Conservation (phyloP, 2,888 invertebrate species). For the Liopterus haemorrhoidalis region DNA sequence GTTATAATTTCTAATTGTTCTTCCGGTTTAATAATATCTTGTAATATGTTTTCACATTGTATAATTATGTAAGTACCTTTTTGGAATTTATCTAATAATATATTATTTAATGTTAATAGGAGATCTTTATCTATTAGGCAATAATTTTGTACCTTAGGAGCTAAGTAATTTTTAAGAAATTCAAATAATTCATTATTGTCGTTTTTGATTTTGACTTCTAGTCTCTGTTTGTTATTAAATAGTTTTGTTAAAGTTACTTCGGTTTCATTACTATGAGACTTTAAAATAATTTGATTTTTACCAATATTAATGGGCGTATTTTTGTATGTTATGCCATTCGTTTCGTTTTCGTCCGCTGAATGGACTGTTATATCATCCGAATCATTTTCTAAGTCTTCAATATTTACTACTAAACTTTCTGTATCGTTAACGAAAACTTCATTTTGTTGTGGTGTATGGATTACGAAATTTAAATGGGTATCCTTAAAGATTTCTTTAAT, state of each 20-base stretch:
- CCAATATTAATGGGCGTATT: background rate
- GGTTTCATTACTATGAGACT: background rate
- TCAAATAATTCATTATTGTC: background rate
- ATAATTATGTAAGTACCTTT: constrained; percentile 12
- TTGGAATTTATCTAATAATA: constrained; percentile 1
- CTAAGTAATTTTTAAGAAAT: constrained; percentile 12
- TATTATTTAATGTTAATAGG: constrained; percentile 8
- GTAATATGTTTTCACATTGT: constrained; percentile 14
- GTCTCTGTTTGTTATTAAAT: constrained; percentile 1
- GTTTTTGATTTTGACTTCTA: background rate
- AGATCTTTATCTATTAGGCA: constrained; percentile 12
- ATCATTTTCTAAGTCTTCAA: constrained; percentile 3
- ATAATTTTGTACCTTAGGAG: constrained; percentile 9
- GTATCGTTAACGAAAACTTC: no score
- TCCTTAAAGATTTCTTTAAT: background rate
- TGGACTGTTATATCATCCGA: background rate
- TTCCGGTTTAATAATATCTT: constrained; percentile 9
- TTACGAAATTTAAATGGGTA: background rate
- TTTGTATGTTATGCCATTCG: background rate
- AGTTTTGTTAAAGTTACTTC: background rate
- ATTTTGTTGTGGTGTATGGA: background rate
- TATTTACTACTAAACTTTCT: no score
- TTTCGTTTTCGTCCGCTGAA: background rate
- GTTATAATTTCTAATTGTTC: constrained; percentile 9
- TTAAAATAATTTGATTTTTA: constrained; percentile 4